Evolutionary conservation across 1,140 invertebrate genomes (phyloP), one percentile per base, ranked within the genome.

Genomic region (Scaptodrosophila lebanonensis): DNA sequence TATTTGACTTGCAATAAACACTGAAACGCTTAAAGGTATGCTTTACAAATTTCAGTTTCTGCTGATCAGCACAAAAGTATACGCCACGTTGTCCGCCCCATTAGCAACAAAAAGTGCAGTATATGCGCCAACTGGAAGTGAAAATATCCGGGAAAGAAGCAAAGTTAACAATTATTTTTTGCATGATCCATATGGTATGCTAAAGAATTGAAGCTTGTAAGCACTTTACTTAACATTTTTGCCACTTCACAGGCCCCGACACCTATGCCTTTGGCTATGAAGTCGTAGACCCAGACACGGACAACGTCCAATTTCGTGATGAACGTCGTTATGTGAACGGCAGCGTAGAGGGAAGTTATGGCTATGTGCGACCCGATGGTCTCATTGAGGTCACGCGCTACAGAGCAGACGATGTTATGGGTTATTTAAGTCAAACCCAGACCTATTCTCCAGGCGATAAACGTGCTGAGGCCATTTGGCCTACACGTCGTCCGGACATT

Each of bases 251-350:
- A 89, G 91, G 91, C 15, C 88, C 89, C 8, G 91, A 91, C 11
- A 91, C 91, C 1, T 93, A 93, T 69, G 88, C 90, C 7, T 93
- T 92, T 77, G 91, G 92, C 9, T 93, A 92, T 68, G 90, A 93
- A 44, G 83, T 93, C 1, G 88, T 89, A n/a, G 91, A 93, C 68
- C 86, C 89, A 1, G 63, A 79, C 3, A 89, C 88, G 1, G 89
- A 90, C 2, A 93, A 93, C 60, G 87, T 88, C 3, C 93, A 93
- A 67, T 93, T 90, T 52, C 87, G 92, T 1, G 88, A 89, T 49
- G 92, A 94, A 72, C 89, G 92, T 59, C 87, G 89, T 20, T 88
- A 89, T 39, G 68, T 89, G 1, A 92, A 93, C 73, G 92, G 91
- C 17, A 92, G 91, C 12, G 89, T 93, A 0, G 87, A 88, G 3